phyloP scores from a whole-genome alignment of 2,797 vertebrate species.

The Cheracebus regulus region DNA sequence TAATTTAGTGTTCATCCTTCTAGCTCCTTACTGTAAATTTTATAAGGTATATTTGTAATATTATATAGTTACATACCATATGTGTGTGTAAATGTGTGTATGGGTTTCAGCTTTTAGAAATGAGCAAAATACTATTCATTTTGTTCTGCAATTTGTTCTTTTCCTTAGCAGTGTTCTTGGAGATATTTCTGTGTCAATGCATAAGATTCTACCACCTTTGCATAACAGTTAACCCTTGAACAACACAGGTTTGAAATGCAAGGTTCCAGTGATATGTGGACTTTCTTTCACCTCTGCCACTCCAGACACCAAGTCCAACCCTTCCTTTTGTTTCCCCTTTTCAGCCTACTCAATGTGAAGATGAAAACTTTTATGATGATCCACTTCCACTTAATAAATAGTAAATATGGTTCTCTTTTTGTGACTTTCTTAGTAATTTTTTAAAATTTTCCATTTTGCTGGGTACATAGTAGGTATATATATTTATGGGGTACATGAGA shows the following conservation, averaged over 20 bases:
- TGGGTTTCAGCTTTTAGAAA: background rate
- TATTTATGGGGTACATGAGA: no score
- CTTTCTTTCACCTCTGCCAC: background rate
- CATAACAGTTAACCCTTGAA: background rate
- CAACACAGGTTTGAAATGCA: background rate
- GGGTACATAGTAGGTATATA: no score
- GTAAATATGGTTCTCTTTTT: background rate
- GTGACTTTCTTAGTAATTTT: background rate
- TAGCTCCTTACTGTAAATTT: background rate
- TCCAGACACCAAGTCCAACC: background rate
- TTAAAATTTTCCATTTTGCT: no score
- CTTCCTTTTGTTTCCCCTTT: background rate
- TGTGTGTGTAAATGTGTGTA: background rate
- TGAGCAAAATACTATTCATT: background rate
- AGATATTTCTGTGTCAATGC: background rate
- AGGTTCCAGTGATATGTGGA: background rate
- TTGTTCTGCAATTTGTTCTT: background rate
- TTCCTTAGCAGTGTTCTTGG: background rate
- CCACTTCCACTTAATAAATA: background rate
- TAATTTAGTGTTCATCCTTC: background rate
- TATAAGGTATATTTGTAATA: background rate
- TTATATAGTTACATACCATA: background rate
- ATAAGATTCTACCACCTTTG: background rate
- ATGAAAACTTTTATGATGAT: background rate
- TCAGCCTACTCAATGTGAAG: background rate